Base-by-base conservation (phyloP, 2,797 vertebrate genomes). In the Chelonia mydas region DNA sequence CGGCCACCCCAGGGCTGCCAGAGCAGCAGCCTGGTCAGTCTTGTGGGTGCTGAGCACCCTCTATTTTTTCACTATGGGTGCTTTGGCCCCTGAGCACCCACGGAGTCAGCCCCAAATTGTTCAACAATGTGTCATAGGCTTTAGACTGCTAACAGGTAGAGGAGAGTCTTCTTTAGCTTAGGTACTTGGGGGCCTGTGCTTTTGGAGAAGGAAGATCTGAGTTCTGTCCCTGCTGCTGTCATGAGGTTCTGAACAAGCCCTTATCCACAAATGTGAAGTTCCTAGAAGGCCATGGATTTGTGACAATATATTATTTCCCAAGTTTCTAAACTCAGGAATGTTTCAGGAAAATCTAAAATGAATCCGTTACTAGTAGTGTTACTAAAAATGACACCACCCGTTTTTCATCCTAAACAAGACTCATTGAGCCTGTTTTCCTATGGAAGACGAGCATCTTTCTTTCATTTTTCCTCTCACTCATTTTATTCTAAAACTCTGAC, bases 401-500 rank as follows among this genome's bases (percentile, higher is more conserved):
- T 68, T 84, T 84, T 90, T 89, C 47, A 95, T 50, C 9, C 31
- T 51, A 31, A 84, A 76, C 55, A 50, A 15, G 1, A 0, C 84
- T 89, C 61, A 54, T 50, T 51, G 21, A 78, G 11, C 45, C 90
- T 31, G 15, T 65, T 95, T 92, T 84, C 84, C 72, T 50, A 55
- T 49, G 37, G 49, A 84, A 54, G 54, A 80, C 57, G 31, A 93
- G 19, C 59, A 88, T 61, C 72, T 83, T 84, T 13, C 41, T 53
- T 28, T 83, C 17, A 1, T 72, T 51, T 79, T 76, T 55, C 17
- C 31, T 19, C 2, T 8, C 47, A 59, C 83, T 90, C 23, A 41
- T 27, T 89, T 95, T 94, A 55, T 74, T 77, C 54, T 89, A 92
- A 94, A 92, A 88, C 11, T 81, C 4, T 25, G 74, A 72, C 81